Evolutionary conservation across 2,888 invertebrate species (phyloP).

Genomic region (Drosophila algonquin): DNA sequence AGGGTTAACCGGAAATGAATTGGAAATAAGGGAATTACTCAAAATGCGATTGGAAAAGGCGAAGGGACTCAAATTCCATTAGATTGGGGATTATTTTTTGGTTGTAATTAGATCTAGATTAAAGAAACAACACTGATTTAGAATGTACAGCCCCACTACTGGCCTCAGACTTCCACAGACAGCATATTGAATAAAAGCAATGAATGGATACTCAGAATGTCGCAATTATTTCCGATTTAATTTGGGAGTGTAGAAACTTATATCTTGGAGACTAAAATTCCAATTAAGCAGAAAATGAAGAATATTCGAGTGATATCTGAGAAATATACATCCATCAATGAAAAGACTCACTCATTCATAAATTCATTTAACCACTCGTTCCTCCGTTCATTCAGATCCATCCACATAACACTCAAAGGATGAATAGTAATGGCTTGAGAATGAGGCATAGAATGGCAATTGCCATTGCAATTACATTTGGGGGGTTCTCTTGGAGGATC

Average conservation of each 20-base stretch:
- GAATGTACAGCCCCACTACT: not conserved
- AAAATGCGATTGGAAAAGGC: not conserved
- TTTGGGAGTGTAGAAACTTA: too few species aligned
- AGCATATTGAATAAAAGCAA: not conserved
- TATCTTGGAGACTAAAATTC: too few species aligned
- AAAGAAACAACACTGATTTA: not conserved
- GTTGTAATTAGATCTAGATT: not conserved
- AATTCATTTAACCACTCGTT: too few species aligned
- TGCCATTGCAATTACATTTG: conserved; percentile 26
- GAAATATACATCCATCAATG: too few species aligned
- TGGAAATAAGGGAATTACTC: not conserved
- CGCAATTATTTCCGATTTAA: too few species aligned
- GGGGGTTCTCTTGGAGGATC: conserved; percentile 22
- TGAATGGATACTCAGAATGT: too few species aligned
- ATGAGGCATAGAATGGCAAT: not conserved
- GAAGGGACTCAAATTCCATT: not conserved
- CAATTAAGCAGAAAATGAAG: too few species aligned
- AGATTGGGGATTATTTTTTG: not conserved
- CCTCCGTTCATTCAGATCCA: too few species aligned
- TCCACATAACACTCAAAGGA: conserved; percentile 28
- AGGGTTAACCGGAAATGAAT: not conserved
- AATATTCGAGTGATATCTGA: too few species aligned
- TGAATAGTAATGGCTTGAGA: conserved; percentile 15
- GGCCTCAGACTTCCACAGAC: not conserved
- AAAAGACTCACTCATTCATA: too few species aligned